phyloP scores from a whole-genome alignment of 2,113 vertebrate species.

The Neogobius melanostomus region DNA sequence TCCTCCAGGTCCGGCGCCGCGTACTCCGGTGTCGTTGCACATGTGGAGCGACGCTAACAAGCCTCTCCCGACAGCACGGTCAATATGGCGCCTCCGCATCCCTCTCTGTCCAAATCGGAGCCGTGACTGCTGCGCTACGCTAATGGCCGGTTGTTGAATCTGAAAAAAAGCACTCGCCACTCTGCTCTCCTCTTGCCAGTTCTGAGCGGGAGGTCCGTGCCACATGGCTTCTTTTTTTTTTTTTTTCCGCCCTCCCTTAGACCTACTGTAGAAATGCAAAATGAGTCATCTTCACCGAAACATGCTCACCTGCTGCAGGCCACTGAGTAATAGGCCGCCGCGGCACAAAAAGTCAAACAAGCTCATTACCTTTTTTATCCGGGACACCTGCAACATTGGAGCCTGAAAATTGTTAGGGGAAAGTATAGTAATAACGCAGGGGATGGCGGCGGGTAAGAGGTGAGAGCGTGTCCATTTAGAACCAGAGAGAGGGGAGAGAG shows the following conservation, averaged over 20 bases:
- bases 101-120: slow-evolving; percentile 12
- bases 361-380: slow-evolving; percentile 64
- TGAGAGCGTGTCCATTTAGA: slow-evolving; percentile 60
- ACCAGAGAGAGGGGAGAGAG: slow-evolving; percentile 28
- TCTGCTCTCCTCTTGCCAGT: slow-evolving; percentile 26
- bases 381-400: slow-evolving; percentile 54
- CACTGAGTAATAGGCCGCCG: slow-evolving; percentile 45
- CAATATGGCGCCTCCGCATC: slow-evolving; percentile 3
- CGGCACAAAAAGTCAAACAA: slow-evolving; percentile 65
- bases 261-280: slow-evolving; percentile 41
- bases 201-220: slow-evolving; percentile 41
- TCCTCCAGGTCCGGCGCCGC: slow-evolving; percentile 36
- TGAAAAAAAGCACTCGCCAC: slow-evolving; percentile 37
- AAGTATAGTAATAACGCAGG: slow-evolving; percentile 42
- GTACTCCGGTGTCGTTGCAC: slow-evolving; percentile 42
- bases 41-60: slow-evolving; percentile 55
- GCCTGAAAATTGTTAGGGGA: slow-evolving; percentile 52
- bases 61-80: slow-evolving; percentile 27
- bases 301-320: slow-evolving; percentile 46
- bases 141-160: slow-evolving; percentile 46
- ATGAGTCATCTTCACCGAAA: slow-evolving; percentile 50
- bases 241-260: slow-evolving; percentile 9
- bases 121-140: slow-evolving; percentile 42
- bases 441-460: slow-evolving; percentile 49
- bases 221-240: slow-evolving; percentile 46